A percentile compares a stretch with the other conserved stretches of the same genome.
phyloP scores from a whole-genome alignment of 2,113 vertebrate genomes.

The Burhinus oedicnemus region DNA sequence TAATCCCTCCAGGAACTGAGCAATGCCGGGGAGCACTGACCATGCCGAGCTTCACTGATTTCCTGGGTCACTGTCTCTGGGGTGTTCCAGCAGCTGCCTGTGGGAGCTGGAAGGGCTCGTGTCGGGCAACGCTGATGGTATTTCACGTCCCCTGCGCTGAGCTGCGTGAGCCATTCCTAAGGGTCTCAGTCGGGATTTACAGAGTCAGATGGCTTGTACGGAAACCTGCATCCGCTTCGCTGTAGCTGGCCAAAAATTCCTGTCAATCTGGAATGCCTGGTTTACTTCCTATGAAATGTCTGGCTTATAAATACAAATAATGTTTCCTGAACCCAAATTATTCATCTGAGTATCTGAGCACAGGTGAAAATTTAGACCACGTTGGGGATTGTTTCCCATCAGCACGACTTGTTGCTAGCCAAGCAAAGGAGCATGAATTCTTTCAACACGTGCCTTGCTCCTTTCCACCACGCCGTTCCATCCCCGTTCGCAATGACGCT shows the following conservation, averaged over 20 bases:
- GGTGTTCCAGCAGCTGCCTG: not conserved
- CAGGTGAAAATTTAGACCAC: not conserved
- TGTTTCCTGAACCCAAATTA: not conserved
- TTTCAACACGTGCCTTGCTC: not conserved
- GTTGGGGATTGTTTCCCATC: not conserved
- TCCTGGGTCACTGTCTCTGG: not conserved
- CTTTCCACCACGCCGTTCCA: not conserved
- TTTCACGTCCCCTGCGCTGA: not conserved
- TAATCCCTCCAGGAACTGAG: not conserved
- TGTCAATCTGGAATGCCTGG: not conserved
- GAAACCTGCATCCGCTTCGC: not conserved
- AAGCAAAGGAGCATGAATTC: not conserved
- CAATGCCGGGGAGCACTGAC: fast-evolving
- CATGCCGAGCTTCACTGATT: not conserved
- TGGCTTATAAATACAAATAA: not conserved
- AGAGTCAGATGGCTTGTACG: not conserved
- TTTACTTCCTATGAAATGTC: not conserved
- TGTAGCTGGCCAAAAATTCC: not conserved
- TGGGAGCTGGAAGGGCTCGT: not conserved
- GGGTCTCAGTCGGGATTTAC: not conserved
- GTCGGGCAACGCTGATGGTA: not conserved
- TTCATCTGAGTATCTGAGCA: not conserved
- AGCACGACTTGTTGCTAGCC: not conserved
- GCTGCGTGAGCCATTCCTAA: not conserved
- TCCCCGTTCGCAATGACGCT: not conserved